phyloP scores from a whole-genome alignment of 2,888 invertebrate genomes.

The Galerucella nymphaeae region DNA sequence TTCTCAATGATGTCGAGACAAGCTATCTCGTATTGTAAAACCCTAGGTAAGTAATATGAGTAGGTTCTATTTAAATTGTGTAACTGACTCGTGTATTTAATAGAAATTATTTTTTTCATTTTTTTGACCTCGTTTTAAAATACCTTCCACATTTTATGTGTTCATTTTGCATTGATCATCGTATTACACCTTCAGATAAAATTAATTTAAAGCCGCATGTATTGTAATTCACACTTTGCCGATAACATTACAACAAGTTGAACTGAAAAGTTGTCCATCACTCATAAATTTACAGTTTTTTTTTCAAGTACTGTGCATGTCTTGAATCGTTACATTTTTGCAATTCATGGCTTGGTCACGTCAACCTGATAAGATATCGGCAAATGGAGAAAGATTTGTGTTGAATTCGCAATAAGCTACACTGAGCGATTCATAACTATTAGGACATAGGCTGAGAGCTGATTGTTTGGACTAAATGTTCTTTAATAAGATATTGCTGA shows the following conservation, averaged over 20 bases:
- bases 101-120: no score
- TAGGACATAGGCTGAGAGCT: no score
- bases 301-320: conserved; percentile 7
- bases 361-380: conserved; percentile 2
- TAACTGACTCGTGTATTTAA: no score
- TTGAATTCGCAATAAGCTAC: neutral
- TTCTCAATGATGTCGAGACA: no score
- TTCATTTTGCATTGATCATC: neutral
- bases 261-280: neutral
- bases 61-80: no score
- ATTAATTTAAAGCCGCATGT: conserved; percentile 5
- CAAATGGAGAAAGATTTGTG: neutral
- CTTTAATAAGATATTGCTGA: no score
- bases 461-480: no score
- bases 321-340: neutral
- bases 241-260: neutral
- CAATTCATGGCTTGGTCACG: neutral
- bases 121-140: no score
- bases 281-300: neutral
- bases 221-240: conserved; percentile 2
- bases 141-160: neutral
- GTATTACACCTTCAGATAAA: neutral
- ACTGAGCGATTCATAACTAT: no score
- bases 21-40: no score
- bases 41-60: no score